These are phyloP conservation scores for Agrotis puta DNA, from an alignment of 2,888 invertebrate species.

Conservation along the genomic window DNA sequence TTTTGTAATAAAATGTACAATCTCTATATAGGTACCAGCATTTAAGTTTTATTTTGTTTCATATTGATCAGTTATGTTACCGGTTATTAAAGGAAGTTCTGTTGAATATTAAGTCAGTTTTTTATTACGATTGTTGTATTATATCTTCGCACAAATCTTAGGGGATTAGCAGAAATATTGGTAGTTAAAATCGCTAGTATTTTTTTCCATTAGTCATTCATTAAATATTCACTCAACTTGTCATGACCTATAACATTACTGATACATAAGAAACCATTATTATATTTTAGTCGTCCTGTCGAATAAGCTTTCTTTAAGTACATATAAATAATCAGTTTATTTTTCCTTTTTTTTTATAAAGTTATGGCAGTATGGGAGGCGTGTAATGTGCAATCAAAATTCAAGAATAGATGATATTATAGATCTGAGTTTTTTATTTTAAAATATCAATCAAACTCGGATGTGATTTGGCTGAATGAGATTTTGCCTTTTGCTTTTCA, in stretches of 20 bases:
- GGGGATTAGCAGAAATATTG: slow-evolving; percentile 12
- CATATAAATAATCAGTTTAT: slow-evolving; percentile 63
- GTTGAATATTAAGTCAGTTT: slow-evolving; percentile 13
- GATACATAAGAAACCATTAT: slow-evolving; percentile 40
- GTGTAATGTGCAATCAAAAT: slow-evolving; percentile 81
- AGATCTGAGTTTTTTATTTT: slow-evolving; percentile 71
- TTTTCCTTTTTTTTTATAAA: slow-evolving; percentile 59
- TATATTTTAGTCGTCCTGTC: slow-evolving; percentile 58
- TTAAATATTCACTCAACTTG: slow-evolving; percentile 14
- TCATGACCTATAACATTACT: slow-evolving; percentile 42
- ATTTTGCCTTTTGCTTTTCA: not conserved
- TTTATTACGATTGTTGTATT: slow-evolving; percentile 5
- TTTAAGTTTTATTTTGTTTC: slow-evolving; percentile 78
- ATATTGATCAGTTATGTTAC: slow-evolving; percentile 60
- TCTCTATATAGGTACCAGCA: slow-evolving; percentile 77
- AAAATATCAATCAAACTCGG: slow-evolving; percentile 19
- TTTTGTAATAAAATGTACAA: slow-evolving; percentile 83
- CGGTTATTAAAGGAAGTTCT: slow-evolving; percentile 30
- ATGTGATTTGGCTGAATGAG: slow-evolving; percentile 38
- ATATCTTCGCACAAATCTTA: slow-evolving; percentile 30
- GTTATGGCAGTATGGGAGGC: slow-evolving; percentile 70
- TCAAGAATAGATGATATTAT: slow-evolving; percentile 65
- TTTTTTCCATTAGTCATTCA: slow-evolving; percentile 8
- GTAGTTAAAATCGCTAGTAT: slow-evolving; percentile 20
- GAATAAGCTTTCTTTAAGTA: slow-evolving; percentile 66